These are phyloP conservation scores for Leptinotarsa lineolata DNA, from an alignment of 1,140 invertebrate species.

Conservation along the genomic window DNA sequence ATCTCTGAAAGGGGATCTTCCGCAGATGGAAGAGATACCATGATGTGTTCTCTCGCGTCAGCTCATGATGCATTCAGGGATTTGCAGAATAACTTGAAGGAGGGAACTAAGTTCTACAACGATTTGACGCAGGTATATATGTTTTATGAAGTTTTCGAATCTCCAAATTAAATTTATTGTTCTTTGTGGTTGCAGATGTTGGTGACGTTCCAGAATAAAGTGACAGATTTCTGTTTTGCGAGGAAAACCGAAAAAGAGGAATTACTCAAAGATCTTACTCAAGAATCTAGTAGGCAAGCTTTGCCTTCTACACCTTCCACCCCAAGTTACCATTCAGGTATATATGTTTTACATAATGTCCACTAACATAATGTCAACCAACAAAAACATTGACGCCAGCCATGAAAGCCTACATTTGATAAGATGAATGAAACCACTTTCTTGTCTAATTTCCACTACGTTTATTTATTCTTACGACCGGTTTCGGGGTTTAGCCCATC, in stretches of 20 bases:
- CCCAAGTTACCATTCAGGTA: conserved; percentile 64
- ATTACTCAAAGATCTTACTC: conserved; percentile 86
- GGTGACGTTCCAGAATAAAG: conserved; percentile 95
- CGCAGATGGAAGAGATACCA: conserved; percentile 73
- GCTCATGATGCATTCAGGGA: conserved; percentile 92
- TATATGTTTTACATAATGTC: conserved; percentile 7
- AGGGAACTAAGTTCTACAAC: conserved; percentile 98
- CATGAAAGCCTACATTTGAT: no score
- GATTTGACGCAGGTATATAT: conserved; percentile 80
- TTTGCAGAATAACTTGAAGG: conserved; percentile 85
- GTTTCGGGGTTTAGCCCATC: no score
- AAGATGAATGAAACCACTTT: no score
- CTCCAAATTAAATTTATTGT: no score
- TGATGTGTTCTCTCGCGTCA: conserved; percentile 83
- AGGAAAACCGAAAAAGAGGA: conserved; percentile 99
- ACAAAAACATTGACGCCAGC: no score
- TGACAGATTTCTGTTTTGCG: conserved; percentile 97
- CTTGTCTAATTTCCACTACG: no score
- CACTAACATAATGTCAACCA: no score
- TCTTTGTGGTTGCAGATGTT: conserved; percentile 68
- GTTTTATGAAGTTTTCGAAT: no score
- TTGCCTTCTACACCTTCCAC: conserved; percentile 61
- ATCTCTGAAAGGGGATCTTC: conserved; percentile 70
- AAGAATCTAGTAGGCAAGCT: conserved; percentile 69
- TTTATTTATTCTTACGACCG: no score